Evolutionary conservation across 2,797 vertebrate genomes (phyloP), one percentile per base, ranked within the genome.

Genomic region (Streptopelia turtur): DNA sequence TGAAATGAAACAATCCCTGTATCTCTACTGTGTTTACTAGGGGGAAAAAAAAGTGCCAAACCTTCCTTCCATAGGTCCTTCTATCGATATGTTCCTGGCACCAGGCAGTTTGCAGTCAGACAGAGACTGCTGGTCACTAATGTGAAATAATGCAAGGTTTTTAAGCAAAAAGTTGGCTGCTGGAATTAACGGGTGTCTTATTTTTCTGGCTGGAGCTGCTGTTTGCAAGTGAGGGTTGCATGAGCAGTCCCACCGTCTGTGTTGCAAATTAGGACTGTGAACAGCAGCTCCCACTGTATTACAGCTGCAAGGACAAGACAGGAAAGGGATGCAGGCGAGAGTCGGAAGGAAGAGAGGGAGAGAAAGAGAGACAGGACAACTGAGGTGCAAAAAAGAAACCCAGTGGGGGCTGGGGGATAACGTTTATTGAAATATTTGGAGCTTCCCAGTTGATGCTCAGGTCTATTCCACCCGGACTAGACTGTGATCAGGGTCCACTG

Each of bases 111-210:
- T 83, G 74, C 85, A 89, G 83, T 78, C 83, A 88, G 84, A 52
- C 37, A n/a, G 66, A 53, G 49, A 70, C 59, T 92, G 90, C 39
- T 0, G 25, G 81, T 83, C 80, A 94, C 90, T 80, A 71, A 72
- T 56, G 64, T 64, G 78, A 93, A 96, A 81, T 87, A 95, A 93
- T 47, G 68, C 43, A 21, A 65, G 81, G 28, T 15, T 90, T 96
- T 94, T 52, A 89, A 90, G 84, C 25, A 74, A 70, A 87, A 87
- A 83, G 57, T 63, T 86, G 75, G 66, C 80, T 65, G 50, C 35
- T 83, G 64, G 84, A 57, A 86, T 94, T 93, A 79, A 86, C 57
- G 89, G 93, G 71, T 91, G 78, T 92, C 91, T 93, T 93, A 68
- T 83, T 95, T 95, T 94, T 88, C 76, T 5, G 69, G 71, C 83